phyloP scores from a whole-genome alignment of 2,113 vertebrate genomes.

The Cranoglanis bouderius region DNA sequence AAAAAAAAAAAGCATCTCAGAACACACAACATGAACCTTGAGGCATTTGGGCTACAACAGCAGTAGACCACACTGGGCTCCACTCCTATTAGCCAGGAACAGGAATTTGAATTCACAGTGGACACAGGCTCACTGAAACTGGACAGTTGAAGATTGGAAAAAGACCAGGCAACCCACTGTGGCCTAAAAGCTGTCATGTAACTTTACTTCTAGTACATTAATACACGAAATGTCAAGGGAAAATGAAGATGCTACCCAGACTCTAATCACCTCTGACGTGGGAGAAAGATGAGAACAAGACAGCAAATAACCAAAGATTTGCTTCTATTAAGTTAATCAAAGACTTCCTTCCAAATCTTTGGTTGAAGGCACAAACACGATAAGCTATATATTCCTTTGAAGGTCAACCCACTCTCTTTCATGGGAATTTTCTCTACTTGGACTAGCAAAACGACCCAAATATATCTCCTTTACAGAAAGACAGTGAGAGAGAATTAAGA shows the following conservation, averaged over 20 bases:
- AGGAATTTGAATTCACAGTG: background rate
- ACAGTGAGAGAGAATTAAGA: background rate
- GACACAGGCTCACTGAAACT: background rate
- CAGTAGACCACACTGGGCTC: background rate
- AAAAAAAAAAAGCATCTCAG: too few species aligned
- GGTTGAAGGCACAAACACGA: background rate
- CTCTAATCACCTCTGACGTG: background rate
- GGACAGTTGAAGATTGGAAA: background rate
- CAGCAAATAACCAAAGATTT: background rate
- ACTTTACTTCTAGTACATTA: background rate
- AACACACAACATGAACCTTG: background rate
- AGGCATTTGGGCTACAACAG: background rate
- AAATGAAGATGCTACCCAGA: background rate
- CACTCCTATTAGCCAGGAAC: background rate
- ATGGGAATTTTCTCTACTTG: background rate
- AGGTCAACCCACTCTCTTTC: too few species aligned
- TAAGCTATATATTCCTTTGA: background rate
- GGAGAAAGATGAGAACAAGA: background rate
- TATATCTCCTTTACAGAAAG: background rate
- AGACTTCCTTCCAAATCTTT: background rate
- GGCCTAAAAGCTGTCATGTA: background rate
- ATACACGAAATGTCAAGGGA: background rate
- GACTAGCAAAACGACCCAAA: background rate
- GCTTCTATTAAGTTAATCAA: too few species aligned
- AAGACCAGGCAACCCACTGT: background rate